Conservation (phyloP, 2,113 vertebrate species). For the Crotalus helleri region DNA sequence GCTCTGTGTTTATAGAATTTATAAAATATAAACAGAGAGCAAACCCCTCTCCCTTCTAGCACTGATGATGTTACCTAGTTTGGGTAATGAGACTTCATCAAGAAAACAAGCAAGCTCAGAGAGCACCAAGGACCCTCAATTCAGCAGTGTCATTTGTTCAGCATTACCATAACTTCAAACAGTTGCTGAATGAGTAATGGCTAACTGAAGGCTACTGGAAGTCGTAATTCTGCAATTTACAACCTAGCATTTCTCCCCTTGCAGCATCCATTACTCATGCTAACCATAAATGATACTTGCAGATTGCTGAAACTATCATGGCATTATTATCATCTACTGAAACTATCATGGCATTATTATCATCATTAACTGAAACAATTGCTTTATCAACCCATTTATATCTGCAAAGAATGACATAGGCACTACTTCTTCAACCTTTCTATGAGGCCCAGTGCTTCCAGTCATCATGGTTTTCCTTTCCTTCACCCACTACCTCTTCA, state of each 20-base stretch:
- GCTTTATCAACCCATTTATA: background rate
- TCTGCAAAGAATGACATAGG: background rate
- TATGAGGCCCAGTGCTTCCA: background rate
- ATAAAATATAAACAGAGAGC: background rate
- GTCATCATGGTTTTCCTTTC: background rate
- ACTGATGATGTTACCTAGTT: background rate
- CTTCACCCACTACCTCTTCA: background rate
- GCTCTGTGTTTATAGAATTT: background rate
- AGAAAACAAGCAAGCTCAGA: background rate
- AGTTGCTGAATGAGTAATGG: no score
- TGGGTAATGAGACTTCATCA: background rate
- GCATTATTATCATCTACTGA: background rate
- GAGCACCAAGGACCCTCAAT: background rate
- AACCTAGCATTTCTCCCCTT: background rate
- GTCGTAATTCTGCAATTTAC: background rate
- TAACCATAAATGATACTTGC: background rate
- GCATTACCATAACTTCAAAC: no score
- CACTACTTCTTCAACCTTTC: background rate
- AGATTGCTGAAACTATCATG: background rate
- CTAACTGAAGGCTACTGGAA: background rate
- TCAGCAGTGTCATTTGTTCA: no score
- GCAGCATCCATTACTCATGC: background rate
- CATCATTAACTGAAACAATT: background rate
- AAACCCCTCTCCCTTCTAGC: background rate
- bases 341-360: background rate